Evolutionary conservation across 2,113 vertebrate genomes (phyloP).

Genomic region (Sorex araneus): DNA sequence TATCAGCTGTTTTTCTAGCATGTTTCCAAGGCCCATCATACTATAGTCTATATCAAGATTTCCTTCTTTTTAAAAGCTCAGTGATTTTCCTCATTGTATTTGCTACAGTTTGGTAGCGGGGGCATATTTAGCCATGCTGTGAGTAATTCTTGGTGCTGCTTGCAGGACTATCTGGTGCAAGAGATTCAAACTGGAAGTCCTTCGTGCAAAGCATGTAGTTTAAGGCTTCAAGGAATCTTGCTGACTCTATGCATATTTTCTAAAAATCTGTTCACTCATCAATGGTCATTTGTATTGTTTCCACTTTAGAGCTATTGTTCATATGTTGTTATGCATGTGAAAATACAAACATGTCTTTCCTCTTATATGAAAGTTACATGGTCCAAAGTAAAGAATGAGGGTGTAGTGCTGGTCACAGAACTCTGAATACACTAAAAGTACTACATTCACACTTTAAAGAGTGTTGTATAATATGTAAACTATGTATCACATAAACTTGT

Average conservation of each 20-base stretch:
- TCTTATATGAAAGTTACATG: background rate
- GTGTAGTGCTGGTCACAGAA: background rate
- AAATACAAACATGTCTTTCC: background rate
- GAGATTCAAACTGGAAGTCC: no score
- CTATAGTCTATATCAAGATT: background rate
- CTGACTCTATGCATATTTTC: background rate
- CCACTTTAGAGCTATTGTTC: background rate
- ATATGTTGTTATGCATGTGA: background rate
- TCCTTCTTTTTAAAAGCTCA: slow-evolving; percentile 37
- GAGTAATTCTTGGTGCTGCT: no score
- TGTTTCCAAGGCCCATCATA: background rate
- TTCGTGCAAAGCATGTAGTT: no score
- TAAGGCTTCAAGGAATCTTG: no score
- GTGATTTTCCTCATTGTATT: background rate
- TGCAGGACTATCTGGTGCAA: no score
- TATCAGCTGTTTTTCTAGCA: background rate
- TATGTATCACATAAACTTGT: background rate
- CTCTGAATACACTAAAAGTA: background rate
- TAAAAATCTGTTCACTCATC: background rate
- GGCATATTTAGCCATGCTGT: no score
- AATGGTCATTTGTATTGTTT: background rate
- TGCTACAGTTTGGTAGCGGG: background rate
- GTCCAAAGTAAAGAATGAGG: background rate
- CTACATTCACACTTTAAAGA: background rate
- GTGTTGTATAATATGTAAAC: background rate